A percentile compares a stretch with the other conserved stretches of the same genome.
phyloP scores from a whole-genome alignment of 2,797 vertebrate genomes.

The Apogon talboti region DNA sequence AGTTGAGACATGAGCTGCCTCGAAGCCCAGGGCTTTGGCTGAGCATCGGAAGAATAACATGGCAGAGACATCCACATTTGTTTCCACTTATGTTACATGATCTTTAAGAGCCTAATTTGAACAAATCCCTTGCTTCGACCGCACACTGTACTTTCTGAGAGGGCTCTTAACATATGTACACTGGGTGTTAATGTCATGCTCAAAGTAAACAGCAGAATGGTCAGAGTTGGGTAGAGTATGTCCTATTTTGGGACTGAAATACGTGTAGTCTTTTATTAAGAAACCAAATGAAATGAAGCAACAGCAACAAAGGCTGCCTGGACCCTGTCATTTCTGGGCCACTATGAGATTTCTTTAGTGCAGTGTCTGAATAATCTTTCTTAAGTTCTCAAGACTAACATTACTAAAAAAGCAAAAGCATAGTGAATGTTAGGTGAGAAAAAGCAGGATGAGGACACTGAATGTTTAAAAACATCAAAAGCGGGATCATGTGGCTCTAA shows the following conservation, averaged over 20 bases:
- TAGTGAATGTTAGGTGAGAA: background rate
- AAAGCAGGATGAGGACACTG: background rate
- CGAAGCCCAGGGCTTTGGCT: constrained; percentile 49
- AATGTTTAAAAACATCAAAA: background rate
- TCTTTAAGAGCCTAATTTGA: constrained; percentile 86
- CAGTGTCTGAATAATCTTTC: constrained; percentile 43
- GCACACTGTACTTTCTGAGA: constrained; percentile 78
- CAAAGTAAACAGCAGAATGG: constrained; percentile 72
- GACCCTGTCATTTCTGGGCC: constrained; percentile 73
- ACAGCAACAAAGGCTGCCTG: constrained; percentile 58
- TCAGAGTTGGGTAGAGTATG: constrained; percentile 56
- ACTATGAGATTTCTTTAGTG: constrained; percentile 45
- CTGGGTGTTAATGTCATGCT: constrained; percentile 79
- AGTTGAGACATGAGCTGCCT: constrained; percentile 45
- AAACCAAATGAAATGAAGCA: constrained; percentile 72
- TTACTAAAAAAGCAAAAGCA: constrained; percentile 1
- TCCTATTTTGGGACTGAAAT: constrained; percentile 68
- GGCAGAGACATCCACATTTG: constrained; percentile 80
- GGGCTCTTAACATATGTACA: constrained; percentile 70
- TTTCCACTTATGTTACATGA: constrained; percentile 86
- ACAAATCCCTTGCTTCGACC: constrained; percentile 82
- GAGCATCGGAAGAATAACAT: constrained; percentile 66
- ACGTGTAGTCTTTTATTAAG: constrained; percentile 73
- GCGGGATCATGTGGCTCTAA: background rate
- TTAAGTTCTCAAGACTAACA: constrained; percentile 14